A percentile compares a stretch with the other conserved stretches of the same genome.
These are phyloP conservation scores for Jaculus jaculus DNA, from an alignment of 2,113 vertebrate genomes.

Conservation along the genomic window DNA sequence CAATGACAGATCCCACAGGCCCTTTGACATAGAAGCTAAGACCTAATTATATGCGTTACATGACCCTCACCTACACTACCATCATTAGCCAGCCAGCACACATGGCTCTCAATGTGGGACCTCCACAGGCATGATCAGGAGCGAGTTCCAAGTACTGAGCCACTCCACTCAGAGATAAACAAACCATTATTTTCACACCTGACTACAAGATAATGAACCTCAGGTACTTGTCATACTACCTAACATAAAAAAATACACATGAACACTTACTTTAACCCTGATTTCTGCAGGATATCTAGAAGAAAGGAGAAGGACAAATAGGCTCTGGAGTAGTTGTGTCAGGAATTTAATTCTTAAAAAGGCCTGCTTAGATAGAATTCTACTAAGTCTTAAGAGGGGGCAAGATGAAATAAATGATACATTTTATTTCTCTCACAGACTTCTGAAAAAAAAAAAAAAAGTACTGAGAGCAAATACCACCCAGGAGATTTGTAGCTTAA, in stretches of 20 bases:
- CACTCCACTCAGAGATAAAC: neutral
- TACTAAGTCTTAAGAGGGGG: neutral
- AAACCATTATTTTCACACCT: neutral
- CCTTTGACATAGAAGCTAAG: neutral
- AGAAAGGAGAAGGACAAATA: neutral
- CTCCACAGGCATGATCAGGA: neutral
- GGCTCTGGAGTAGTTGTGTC: neutral
- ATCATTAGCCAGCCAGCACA: neutral
- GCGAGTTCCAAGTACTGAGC: neutral
- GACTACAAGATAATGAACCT: neutral
- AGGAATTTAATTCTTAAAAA: constrained; percentile 46
- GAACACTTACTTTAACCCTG: neutral
- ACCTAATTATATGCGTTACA: neutral
- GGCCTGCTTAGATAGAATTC: constrained; percentile 59
- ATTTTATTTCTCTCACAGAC: neutral
- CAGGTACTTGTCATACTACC: neutral
- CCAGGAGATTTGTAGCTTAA: constrained; percentile 19
- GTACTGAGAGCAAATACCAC: neutral
- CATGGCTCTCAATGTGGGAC: neutral
- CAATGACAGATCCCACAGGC: neutral
- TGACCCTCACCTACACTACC: neutral
- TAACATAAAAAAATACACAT: neutral
- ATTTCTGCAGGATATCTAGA: neutral
- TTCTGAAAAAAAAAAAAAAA: neutral
- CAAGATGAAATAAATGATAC: constrained; percentile 1